These are phyloP conservation scores for Oxyteleia sp. DNA, from an alignment of 2,888 invertebrate species.

Conservation along the genomic window DNA sequence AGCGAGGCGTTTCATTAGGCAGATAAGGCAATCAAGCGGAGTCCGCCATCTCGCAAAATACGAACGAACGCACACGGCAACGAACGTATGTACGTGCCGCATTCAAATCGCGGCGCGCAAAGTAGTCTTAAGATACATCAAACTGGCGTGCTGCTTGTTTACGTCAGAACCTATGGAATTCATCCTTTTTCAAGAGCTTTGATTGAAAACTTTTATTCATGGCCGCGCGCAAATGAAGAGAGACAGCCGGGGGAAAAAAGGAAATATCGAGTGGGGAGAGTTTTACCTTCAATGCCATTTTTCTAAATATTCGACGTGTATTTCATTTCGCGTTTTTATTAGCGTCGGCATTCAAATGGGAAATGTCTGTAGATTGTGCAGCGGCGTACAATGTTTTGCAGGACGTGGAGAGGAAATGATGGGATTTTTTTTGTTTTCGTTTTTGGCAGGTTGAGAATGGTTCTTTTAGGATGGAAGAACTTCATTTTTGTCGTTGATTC, in stretches of 20 bases:
- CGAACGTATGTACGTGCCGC: slow-evolving; percentile 37
- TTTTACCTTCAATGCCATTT: slow-evolving; percentile 17
- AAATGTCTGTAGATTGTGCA: not conserved
- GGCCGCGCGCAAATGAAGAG: slow-evolving; percentile 23
- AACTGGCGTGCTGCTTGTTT: slow-evolving; percentile 53
- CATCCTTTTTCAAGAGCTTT: slow-evolving; percentile 34
- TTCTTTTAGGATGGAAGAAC: no score
- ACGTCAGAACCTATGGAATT: slow-evolving; percentile 52
- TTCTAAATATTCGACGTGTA: slow-evolving; percentile 13
- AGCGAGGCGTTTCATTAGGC: slow-evolving; percentile 86
- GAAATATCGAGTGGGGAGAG: not conserved
- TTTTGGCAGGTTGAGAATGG: no score
- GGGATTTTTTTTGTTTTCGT: no score
- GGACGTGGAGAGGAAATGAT: not conserved
- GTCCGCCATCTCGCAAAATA: slow-evolving; percentile 75
- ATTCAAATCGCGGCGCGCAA: slow-evolving; percentile 49
- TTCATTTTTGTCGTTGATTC: no score
- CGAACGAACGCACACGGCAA: slow-evolving; percentile 39
- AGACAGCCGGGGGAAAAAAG: slow-evolving; percentile 16
- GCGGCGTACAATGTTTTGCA: not conserved
- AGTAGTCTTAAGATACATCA: slow-evolving; percentile 58
- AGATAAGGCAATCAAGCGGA: slow-evolving; percentile 85
- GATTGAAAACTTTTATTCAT: slow-evolving; percentile 59
- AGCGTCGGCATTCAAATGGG: not conserved
- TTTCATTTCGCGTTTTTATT: slow-evolving; percentile 10